Base-by-base conservation (phyloP, 2,797 vertebrate genomes). In the Molothrus ater region DNA sequence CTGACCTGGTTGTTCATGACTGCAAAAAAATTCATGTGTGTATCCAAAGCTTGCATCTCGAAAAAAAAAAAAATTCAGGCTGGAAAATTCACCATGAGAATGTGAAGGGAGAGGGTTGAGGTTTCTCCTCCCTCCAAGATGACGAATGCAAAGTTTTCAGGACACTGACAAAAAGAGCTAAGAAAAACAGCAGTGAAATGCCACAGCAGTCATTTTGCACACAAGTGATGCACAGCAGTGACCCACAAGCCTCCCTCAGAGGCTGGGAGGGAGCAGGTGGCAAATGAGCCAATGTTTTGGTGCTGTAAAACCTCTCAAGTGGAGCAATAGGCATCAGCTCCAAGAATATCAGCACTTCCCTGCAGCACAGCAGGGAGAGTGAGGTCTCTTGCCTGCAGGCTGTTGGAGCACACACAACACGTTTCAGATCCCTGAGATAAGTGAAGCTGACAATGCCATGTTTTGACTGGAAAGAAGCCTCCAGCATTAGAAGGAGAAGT, bases 121-220 rank as follows among this genome's bases (percentile, higher is more conserved):
- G 59, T 34, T 43, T 8, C 9, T 16, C 19, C 15, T 28, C 34
- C 22, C 18, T 48, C 34, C 28, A 21, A 13, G 64, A 92, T 91
- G 91, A 97, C 86, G 86, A 95, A 94, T 54, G 73, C 83, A 90
- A 93, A 82, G 9, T 40, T 95, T 95, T 91, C 61, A 90, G 75
- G 74, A 71, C 59, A 17, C 25, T 0, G 4, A 78, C 47, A 65
- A 79, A 91, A 95, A 82, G 60, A 80, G 17, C 31, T 73, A 71
- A 80, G 84, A 82, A 88, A 95, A 96, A 80, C 78, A 93, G 22
- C 60, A 21, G 47, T 9, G 31, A 91, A 54, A 84, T 88, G 94
- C 95, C 3, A 1, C 81, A 91, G 81, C 72, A 84, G 87, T 91
- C 88, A 90, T 80, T 75, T 36, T 75, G 91, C 83, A 84, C 42